Evolutionary conservation across 1,140 invertebrate genomes (phyloP), one percentile per base, ranked within the genome.

Genomic region (Maniola jurtina): DNA sequence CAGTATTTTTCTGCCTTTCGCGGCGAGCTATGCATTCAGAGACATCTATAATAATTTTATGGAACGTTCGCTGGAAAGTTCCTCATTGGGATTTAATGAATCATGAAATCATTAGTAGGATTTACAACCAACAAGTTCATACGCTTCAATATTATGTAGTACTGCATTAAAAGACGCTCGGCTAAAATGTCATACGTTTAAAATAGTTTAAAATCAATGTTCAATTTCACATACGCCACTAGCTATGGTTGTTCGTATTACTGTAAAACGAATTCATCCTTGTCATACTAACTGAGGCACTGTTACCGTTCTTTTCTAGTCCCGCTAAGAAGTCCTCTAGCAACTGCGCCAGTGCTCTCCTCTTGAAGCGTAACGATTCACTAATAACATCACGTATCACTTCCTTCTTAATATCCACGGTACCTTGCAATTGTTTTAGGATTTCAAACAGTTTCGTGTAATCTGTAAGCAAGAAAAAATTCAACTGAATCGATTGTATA

Each of bases 361-460:
- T 89, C 84, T 96, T 96, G 83, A 96, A 96, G 64, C 95, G 89
- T 59, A 93, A 79, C 13, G 94, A 94, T 88, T 96, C 95, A 63
- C 92, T 91, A 72, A 95, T 94, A 36, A 95, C 92, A 59, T 94
- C 93, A 70, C 92, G 91, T 68, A 95, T 83, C 83, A 95, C 92
- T 64, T 92, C 91, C 61, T 93, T 90, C 78, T 92, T 93, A 55
- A 92, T 86, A 42, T 94, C 93, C 36, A 92, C 72, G 72, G 89
- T 90, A 66, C 94, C 95, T 77, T 93, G 92, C 58, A 96, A 87
- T 50, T 90, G 90, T 75, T 93, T 92, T 73, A 96, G 84, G 61
- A 92, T 91, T 65, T 92, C 91, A 72, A 95, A 94, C 70, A 96
- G 83, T 70, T 90, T 92, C 38, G 90, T 85, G 81, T 93, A 94